These are phyloP conservation scores for Cataglyphis altisquamis DNA, from an alignment of 2,888 invertebrate species.

Conservation along the genomic window DNA sequence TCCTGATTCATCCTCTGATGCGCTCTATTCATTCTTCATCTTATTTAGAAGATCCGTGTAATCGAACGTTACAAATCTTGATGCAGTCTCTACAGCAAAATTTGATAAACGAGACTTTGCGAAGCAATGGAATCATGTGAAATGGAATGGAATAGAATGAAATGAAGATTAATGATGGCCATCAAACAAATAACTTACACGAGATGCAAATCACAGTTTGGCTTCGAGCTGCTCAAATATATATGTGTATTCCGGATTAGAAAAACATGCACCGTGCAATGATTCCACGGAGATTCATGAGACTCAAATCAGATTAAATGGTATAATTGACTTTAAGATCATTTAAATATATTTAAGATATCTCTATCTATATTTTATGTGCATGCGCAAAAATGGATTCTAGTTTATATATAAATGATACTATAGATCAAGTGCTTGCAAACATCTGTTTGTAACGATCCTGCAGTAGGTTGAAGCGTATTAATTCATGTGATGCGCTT, in stretches of 20 bases:
- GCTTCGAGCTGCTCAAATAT: constrained; percentile 40
- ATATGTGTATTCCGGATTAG: not conserved
- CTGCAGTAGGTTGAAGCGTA: not conserved
- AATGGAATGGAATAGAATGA: not conserved
- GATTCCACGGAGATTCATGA: not conserved
- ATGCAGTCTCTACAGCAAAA: too few species aligned
- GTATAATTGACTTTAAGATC: not conserved
- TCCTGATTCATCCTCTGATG: constrained; percentile 37
- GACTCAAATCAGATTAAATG: constrained; percentile 11
- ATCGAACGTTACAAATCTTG: constrained; percentile 7
- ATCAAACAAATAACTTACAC: constrained; percentile 35
- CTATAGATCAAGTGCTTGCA: not conserved
- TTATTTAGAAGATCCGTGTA: not conserved
- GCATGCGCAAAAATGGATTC: not conserved
- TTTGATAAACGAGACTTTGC: constrained; percentile 2
- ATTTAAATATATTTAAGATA: not conserved
- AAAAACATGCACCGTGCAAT: not conserved
- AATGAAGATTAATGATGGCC: constrained; percentile 8
- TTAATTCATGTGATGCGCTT: not conserved
- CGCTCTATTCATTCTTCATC: not conserved
- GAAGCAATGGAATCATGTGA: not conserved
- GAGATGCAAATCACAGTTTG: constrained; percentile 45
- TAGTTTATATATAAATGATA: not conserved
- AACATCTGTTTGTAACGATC: not conserved
- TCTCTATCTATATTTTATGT: not conserved